Base-by-base conservation (phyloP, 2,797 vertebrate species). In the Neosilurus mollespiculum region DNA sequence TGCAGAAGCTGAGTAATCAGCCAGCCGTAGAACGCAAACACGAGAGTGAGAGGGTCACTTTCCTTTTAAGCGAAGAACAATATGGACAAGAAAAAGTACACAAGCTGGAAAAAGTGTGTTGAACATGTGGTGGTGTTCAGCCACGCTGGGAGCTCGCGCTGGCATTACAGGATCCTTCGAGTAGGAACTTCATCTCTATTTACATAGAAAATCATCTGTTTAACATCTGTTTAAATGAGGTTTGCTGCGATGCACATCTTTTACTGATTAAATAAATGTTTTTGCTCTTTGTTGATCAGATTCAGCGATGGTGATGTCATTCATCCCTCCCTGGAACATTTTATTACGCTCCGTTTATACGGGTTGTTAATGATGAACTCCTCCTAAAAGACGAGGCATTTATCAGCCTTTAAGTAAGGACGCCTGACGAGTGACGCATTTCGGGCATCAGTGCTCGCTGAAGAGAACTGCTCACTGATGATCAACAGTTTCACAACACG, bases 61-160 rank as follows among this genome's bases (percentile, higher is more conserved):
- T 26, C 70, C 26, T 26, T 26, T 26, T 5, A 49, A 70, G 18
- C 22, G 43, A 49, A 71, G 37, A 53, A 24, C n/a, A 72, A 51
- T 24, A 71, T 51, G 22, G 37, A 71, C 5, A 10, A 26, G 16
- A 72, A n/a, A 51, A 53, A 9, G 1, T 43, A 43, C 43, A 43
- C 16, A 30, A 65, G 30, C 43, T 20, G 9, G n/a, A 30, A 76
- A 70, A 75, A 62, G 22, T 37, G 30, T 80, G 61, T 51, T 24
- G 49, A 64, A 67, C 86, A 71, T 89, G 83, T 87, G 90, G 78
- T 87, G 89, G 81, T 69, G 43, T 83, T 89, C 69, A 86, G 0
- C n/a, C 62, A 6, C 20, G 66, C 16, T 9, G 14, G 2, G 15
- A 30, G 15, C 43, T 43, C 62, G 14, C 61, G 12, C 61, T 12